Evolutionary conservation across 2,797 vertebrate genomes (phyloP).

Genomic region (Anniella stebbinsi): DNA sequence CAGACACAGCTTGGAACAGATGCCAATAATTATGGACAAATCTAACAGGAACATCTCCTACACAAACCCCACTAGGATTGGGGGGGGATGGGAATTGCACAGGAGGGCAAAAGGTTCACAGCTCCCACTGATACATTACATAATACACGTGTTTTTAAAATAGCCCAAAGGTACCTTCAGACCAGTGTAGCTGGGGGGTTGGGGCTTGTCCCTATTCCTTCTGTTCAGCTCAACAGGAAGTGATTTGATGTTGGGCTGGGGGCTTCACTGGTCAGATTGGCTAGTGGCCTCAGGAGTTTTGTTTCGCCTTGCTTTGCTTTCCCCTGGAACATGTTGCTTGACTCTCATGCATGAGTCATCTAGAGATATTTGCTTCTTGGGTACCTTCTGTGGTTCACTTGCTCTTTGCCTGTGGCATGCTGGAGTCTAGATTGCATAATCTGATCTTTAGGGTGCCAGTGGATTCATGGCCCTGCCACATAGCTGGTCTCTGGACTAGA

Average conservation of each 20-base stretch:
- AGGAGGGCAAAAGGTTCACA: neutral
- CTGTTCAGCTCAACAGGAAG: neutral
- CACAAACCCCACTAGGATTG: neutral
- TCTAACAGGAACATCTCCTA: slow-evolving; percentile 21
- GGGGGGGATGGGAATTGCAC: neutral
- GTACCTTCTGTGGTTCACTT: slow-evolving; percentile 13
- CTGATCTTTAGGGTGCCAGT: neutral
- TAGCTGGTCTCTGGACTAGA: neutral
- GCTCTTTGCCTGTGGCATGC: neutral
- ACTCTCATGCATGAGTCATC: neutral
- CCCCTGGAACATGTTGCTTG: neutral
- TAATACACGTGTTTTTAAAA: neutral
- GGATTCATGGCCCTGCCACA: neutral
- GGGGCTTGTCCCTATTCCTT: neutral
- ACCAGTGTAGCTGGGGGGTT: neutral
- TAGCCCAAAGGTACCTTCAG: neutral
- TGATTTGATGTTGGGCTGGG: neutral
- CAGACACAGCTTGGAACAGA: neutral
- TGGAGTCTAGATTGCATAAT: neutral
- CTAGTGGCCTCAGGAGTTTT: neutral
- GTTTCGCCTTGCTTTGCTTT: slow-evolving; percentile 1
- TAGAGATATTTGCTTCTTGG: slow-evolving; percentile 7
- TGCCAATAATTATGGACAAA: neutral
- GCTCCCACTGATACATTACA: neutral
- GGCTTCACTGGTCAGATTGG: neutral